Evolutionary conservation across 1,140 invertebrate genomes (phyloP), one percentile per base, ranked within the genome.

Genomic region (Diuraphis noxia): DNA sequence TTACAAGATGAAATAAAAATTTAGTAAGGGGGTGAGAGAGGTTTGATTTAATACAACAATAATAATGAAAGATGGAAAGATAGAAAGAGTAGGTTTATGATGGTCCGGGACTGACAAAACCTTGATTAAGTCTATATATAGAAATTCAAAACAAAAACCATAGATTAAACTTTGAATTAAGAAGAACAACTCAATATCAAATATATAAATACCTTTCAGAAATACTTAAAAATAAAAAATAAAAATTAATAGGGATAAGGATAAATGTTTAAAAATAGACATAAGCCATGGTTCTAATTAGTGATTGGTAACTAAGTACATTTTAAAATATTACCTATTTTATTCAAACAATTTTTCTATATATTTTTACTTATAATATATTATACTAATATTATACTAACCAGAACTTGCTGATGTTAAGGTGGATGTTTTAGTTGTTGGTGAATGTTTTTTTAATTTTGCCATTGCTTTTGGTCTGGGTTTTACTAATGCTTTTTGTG

Each of bases 361-460:
- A n/a, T 63, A n/a, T n/a, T n/a, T 49, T 49, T 49, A 6, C 23
- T 49, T 49, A 49, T 49, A 49, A 49, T 49, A 49, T 49, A 46
- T 23, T 49, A 49, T n/a, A 21, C 4, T 17, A n/a, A n/a, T 30
- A 72, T 88, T 92, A 93, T 93, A 93, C 21, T 93, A 93, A 36
- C 93, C 93, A 21, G 93, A 93, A 86, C 92, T 92, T 21, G 94
- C 93, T 10, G 95, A 95, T 92, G 93, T 94, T 40, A 94, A 94
- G 23, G 94, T 94, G 91, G 93, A 93, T 92, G 94, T 94, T 13
- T 93, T 94, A 92, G 94, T 93, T 36, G 93, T 93, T 41, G 93
- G 88, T 79, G 92, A 92, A 81, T 92, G 89, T 90, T 93, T 94
- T 91, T 86, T 92, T 92, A 93, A 93, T 91, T 92, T 93, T 63